Evolutionary conservation across 2,113 vertebrate species (phyloP).

Genomic region (Notiomystis cincta): DNA sequence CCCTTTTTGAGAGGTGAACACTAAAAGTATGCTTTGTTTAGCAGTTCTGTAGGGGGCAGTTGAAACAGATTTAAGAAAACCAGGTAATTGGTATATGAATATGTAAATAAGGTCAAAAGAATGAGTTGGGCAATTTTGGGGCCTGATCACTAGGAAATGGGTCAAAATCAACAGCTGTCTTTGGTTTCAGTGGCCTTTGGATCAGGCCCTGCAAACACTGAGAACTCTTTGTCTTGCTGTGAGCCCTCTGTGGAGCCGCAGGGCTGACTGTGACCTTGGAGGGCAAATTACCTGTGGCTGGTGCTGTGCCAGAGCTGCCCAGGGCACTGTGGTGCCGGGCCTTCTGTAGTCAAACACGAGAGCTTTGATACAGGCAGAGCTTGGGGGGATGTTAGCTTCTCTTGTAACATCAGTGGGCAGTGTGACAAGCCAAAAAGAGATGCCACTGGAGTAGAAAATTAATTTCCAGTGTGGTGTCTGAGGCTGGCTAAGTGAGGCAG

Average conservation of each 20-base stretch:
- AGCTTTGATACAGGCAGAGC: neutral
- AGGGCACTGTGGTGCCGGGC: neutral
- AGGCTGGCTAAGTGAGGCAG: neutral
- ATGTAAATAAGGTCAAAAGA: neutral
- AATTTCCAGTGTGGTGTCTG: neutral
- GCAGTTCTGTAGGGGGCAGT: neutral
- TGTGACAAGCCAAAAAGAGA: neutral
- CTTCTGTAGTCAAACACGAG: neutral
- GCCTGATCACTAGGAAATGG: neutral
- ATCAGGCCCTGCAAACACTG: neutral
- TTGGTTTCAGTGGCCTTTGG: neutral
- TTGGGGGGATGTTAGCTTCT: neutral
- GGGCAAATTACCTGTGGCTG: constrained; percentile 1
- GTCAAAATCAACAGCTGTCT: neutral
- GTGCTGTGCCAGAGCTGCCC: neutral
- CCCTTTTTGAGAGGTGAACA: neutral
- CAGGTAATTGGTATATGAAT: neutral
- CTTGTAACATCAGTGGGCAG: neutral
- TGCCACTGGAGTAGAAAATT: neutral
- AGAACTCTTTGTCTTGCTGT: neutral
- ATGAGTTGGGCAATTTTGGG: neutral
- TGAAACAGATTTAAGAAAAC: neutral
- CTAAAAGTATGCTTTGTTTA: neutral
- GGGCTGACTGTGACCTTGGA: neutral
- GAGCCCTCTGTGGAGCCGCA: neutral